A percentile compares a stretch with the other conserved stretches of the same genome.
These are phyloP conservation scores for Halichoerus grypus DNA, from an alignment of 2,113 vertebrate species.

Conservation along the genomic window DNA sequence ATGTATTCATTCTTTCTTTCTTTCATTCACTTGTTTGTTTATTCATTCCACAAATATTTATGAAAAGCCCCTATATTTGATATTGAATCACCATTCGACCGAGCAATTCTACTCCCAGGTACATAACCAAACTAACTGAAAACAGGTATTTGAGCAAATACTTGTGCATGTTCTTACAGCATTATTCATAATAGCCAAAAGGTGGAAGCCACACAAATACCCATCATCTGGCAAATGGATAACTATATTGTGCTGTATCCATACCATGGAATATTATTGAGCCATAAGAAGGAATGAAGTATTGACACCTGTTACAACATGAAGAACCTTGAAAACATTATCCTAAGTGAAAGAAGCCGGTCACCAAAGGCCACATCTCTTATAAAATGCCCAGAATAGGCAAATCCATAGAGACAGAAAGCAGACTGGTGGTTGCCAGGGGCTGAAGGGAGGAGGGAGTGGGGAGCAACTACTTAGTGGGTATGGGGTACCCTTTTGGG, in stretches of 20 bases:
- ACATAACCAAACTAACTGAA: not conserved
- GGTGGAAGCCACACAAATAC: not conserved
- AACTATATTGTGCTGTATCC: not conserved
- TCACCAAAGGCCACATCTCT: not conserved
- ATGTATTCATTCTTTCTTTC: not conserved
- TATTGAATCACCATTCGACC: not conserved
- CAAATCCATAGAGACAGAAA: not conserved
- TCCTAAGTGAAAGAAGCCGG: not conserved
- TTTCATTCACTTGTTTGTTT: not conserved
- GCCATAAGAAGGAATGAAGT: not conserved
- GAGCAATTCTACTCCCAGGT: not conserved
- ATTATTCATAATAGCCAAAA: not conserved
- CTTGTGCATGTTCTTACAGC: not conserved
- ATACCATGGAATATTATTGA: not conserved
- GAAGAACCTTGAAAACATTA: not conserved
- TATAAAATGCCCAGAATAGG: not conserved
- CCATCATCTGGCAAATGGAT: not conserved
- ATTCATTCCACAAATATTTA: not conserved
- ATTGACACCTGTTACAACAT: not conserved
- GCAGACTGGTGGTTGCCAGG: not conserved
- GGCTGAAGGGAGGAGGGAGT: not conserved
- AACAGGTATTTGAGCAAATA: conserved; percentile 29
- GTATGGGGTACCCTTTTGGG: not conserved
- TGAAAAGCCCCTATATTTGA: not conserved
- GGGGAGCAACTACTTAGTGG: not conserved